Percentiles rank a stretch among this genome's conserved stretches.
Conservation (phyloP, 2,888 invertebrate species). For the Noctuana brunneofusca region DNA sequence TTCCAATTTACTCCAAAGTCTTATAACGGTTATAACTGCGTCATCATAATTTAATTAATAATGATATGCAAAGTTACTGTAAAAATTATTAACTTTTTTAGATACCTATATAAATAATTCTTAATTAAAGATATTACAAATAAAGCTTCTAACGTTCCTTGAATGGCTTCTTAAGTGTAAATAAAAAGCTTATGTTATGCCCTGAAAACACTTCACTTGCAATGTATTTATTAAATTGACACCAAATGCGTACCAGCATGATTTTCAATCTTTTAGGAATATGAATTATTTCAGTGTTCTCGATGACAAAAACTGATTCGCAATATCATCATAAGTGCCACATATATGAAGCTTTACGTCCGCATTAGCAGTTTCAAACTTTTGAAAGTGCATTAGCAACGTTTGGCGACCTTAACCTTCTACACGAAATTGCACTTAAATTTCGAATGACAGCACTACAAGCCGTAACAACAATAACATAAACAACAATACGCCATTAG, state of each 20-base stretch:
- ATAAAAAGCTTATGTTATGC: too few species aligned
- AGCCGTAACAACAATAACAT: constrained; percentile 44
- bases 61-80: too few species aligned
- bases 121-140: too few species aligned
- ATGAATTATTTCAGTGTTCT: background rate
- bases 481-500: constrained; percentile 80
- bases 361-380: constrained; percentile 15
- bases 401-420: constrained; percentile 40
- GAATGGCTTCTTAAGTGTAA: too few species aligned
- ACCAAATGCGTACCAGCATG: too few species aligned
- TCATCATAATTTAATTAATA: background rate
- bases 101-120: too few species aligned
- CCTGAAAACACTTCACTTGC: too few species aligned
- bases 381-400: constrained; percentile 36
- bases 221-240: too few species aligned
- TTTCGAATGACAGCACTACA: constrained; percentile 60
- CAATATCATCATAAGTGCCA: background rate
- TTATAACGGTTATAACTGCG: background rate
- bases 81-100: too few species aligned
- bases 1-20: background rate
- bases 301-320: background rate
- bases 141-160: too few species aligned
- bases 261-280: background rate
- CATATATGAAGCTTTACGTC: background rate
- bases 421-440: constrained; percentile 60